Conservation (phyloP, 2,113 vertebrate genomes). For the Takifugu flavidus region DNA sequence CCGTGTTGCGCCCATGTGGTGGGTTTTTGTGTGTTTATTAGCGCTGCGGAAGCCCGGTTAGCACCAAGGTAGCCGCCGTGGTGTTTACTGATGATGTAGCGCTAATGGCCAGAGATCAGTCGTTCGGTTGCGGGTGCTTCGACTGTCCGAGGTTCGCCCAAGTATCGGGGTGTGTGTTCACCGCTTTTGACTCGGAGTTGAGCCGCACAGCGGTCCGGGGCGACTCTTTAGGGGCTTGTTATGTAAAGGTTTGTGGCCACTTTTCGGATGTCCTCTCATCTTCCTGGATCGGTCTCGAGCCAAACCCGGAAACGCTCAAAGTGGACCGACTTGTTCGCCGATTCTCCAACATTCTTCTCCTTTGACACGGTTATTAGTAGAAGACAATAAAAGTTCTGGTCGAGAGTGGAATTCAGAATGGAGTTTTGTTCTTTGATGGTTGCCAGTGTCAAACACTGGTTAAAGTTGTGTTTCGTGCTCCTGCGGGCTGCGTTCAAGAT, state of each 20-base stretch:
- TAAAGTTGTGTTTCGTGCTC: too few relatives aligned
- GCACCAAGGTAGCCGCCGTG: constrained; percentile 51
- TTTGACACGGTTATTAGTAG: too few relatives aligned
- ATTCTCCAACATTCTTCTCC: neutral
- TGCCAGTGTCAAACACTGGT: neutral
- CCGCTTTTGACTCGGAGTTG: neutral
- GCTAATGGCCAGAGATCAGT: neutral
- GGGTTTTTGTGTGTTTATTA: constrained; percentile 53
- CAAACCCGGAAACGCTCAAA: constrained; percentile 61
- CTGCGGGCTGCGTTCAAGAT: too few relatives aligned
- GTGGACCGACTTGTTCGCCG: neutral
- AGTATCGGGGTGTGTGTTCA: neutral
- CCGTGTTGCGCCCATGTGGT: constrained; percentile 10
- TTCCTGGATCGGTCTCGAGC: constrained; percentile 54
- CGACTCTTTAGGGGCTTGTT: neutral
- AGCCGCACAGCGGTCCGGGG: neutral
- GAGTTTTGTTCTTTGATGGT: neutral
- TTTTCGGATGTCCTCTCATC: constrained; percentile 47
- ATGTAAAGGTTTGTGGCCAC: constrained; percentile 9
- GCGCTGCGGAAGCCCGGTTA: constrained; percentile 47
- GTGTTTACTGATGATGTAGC: constrained; percentile 55
- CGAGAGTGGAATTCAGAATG: neutral
- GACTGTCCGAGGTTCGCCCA: neutral
- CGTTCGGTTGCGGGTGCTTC: neutral
- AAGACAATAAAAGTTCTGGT: too few relatives aligned